A percentile compares a stretch with the other conserved stretches of the same genome.
Evolutionary conservation across 2,888 invertebrate species (phyloP).

Genomic region (Silvanus unidentatus): DNA sequence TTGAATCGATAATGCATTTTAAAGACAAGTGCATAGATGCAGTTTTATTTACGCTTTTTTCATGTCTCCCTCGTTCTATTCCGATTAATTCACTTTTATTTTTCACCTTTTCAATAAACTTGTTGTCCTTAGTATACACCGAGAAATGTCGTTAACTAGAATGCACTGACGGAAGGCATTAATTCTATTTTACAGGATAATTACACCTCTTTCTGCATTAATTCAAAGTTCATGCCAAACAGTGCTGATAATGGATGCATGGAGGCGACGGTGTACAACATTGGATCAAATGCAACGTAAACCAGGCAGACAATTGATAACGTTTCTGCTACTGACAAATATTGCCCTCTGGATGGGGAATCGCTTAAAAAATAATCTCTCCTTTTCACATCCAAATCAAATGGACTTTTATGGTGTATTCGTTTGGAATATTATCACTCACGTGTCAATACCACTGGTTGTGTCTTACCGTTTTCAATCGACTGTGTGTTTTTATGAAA

Average conservation of each 20-base stretch:
- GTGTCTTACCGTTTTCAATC: conserved; percentile 86
- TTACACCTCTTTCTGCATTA: conserved; percentile 65
- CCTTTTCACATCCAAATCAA: conserved; percentile 75
- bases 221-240: conserved; percentile 73
- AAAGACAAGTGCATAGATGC: no score
- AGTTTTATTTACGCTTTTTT: no score
- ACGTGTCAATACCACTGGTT: conserved; percentile 77
- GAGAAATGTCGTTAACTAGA: no score
- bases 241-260: conserved; percentile 64
- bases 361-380: conserved; percentile 71
- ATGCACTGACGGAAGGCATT: no score
- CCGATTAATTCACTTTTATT: no score
- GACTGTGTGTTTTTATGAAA: conserved; percentile 82
- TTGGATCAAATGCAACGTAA: conserved; percentile 62
- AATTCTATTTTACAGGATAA: conserved; percentile 42
- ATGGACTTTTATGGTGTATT: conserved; percentile 74
- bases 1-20: no score
- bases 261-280: conserved; percentile 66
- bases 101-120: no score
- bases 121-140: no score
- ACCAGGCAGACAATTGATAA: conserved; percentile 76
- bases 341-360: conserved; percentile 81
- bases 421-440: conserved; percentile 85
- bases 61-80: no score
- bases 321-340: conserved; percentile 71